Evolutionary conservation across 1,140 invertebrate genomes (phyloP), one percentile per base, ranked within the genome.

Genomic region (Bursaphelenchus mucronatus): DNA sequence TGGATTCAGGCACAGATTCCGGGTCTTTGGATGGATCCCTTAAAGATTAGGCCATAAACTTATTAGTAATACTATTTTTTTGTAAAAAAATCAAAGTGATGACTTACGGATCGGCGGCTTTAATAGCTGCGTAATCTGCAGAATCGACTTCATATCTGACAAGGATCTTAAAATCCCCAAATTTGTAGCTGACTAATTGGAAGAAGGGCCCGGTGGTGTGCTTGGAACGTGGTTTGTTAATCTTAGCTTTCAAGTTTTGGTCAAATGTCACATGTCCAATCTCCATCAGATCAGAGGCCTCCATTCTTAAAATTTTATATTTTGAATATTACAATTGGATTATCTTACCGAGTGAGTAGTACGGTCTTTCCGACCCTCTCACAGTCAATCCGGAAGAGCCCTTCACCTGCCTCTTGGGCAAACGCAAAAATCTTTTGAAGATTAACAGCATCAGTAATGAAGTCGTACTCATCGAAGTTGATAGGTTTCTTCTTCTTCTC

Each of bases 321-420:
- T 13, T 69, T 21, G 7, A 11, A 55, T 54, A 6, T 15, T 39
- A 59, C 10, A n/a, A 15, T 13, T 69, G 5, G 11, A 30, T 3
- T 41, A 15, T 13, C 15, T 19, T 21, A 75, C 76, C 75, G 67
- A 43, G 61, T 68, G 7, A 80, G 52, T 17, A 80, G 57, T 53
- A 82, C 64, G 9, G 79, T 80, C 45, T 81, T 81, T 19, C 78
- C 78, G 57, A 80, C 78, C 15, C 78, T 66, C 64, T 80, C 78
- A 61, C 79, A 80, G 61, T 80, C 78, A 47, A 80, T 81, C 41
- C 78, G 69, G 61, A 80, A 80, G 9, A 81, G 41, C 10, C 71
- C 71, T 44, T 78, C 73, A 11, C 78, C 75, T 11, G 73, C 76
- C 63, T 81, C 78, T 68, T 80, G 78, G 7, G 70, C 70, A 70